Evolutionary conservation across 2,113 vertebrate genomes (phyloP), one percentile per base, ranked within the genome.

Genomic region (Cinclus cinclus): DNA sequence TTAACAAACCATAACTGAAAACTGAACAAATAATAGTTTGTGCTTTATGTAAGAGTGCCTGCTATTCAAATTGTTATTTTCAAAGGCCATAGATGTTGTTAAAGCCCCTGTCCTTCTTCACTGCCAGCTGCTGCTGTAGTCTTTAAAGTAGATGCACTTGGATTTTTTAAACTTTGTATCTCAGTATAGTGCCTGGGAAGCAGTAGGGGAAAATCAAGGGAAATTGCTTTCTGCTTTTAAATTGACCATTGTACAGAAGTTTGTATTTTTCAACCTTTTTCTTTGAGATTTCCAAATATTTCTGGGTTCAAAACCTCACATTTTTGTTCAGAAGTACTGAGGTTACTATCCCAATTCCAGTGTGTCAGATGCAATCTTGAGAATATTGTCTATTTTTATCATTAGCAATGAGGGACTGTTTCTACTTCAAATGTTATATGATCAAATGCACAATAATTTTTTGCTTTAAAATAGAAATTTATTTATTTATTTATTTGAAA

Each of bases 11-110:
- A 1, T 56, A 85, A 75, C 39, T 64, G 62, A 79, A 90, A 82
- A 30, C 44, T 52, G 55, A 96, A 53, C 33, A 87, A 93, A 50
- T 50, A 95, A 69, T 52, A 89, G 81, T 91, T 87, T 93, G 44
- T 82, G 37, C 53, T 44, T 83, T 94, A 73, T 53, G 12, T 87
- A 92, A 94, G 50, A 47, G 75, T 91, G 53, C 33, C 83, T 56
- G 27, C 67, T 93, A 42, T 77, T 83, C 33, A 80, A 73, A 85
- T 49, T 18, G 23, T 42, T 88, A 30, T 30, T 18, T 75, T 84
- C 62, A 73, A 55, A 65, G 60, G 30, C 47, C 17, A 8, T 33
- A 56, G 33, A 49, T 86, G 27, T 6, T 79, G n/a, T 82, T 85
- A 80, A 90, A 83, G 25, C 16, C 27, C 11, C 5, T 67, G 20